Conservation (phyloP, 2,888 invertebrate genomes). For the Adelphocoris suturalis region DNA sequence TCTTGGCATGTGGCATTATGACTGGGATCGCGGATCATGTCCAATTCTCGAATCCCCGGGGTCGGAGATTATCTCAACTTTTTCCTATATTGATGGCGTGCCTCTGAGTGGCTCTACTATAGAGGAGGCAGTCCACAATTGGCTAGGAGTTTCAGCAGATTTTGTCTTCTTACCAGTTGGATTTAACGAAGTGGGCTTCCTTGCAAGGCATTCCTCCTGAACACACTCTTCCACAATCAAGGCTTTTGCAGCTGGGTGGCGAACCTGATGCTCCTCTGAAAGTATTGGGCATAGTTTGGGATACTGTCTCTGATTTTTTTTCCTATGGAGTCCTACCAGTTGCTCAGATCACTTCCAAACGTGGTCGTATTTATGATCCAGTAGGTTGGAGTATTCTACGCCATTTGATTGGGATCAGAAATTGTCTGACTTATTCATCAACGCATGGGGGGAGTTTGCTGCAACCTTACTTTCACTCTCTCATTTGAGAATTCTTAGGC, state of each 20-base stretch:
- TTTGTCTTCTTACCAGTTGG: background rate
- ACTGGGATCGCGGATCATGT: background rate
- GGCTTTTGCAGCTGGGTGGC: background rate
- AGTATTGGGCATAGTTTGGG: conserved; percentile 58
- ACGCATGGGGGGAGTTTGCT: background rate
- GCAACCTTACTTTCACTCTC: too few relatives aligned
- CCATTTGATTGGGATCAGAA: too few relatives aligned
- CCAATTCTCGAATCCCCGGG: background rate
- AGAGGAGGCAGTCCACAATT: background rate
- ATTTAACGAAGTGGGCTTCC: conserved; percentile 54
- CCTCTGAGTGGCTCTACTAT: background rate
- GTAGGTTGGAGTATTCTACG: conserved; percentile 38
- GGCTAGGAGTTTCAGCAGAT: background rate
- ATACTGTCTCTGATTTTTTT: conserved; percentile 40
- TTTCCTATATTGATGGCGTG: conserved; percentile 57
- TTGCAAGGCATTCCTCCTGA: background rate
- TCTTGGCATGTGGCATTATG: conserved; percentile 24
- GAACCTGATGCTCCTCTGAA: conserved; percentile 28
- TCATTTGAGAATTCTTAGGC: too few relatives aligned
- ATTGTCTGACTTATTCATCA: too few relatives aligned
- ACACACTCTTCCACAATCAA: background rate
- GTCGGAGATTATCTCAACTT: conserved; percentile 31
- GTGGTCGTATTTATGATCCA: conserved; percentile 52
- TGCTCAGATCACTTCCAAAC: conserved; percentile 5
- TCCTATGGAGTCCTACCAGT: conserved; percentile 6